phyloP scores from a whole-genome alignment of 2,113 vertebrate genomes.

The Melanotaenia duboulayi region DNA sequence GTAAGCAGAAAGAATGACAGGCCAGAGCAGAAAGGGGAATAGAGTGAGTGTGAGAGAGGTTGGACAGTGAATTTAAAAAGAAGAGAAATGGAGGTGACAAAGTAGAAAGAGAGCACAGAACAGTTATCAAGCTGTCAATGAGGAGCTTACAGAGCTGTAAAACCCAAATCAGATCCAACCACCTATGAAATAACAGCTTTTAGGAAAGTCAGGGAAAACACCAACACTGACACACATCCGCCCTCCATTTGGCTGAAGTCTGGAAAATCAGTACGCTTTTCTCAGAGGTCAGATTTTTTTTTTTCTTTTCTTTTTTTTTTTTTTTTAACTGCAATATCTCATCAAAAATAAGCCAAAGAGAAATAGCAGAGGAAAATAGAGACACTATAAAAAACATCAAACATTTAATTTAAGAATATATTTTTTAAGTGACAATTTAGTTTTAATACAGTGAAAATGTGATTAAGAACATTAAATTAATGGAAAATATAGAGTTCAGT shows the following conservation, averaged over 20 bases:
- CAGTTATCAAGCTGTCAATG: slow-evolving; percentile 77
- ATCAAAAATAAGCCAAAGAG: slow-evolving; percentile 34
- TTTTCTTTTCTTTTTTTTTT: too few species aligned
- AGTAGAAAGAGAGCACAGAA: slow-evolving; percentile 69
- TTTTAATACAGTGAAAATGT: background rate
- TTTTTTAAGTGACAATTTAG: background rate
- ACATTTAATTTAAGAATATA: slow-evolving; percentile 6
- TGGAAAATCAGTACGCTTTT: slow-evolving; percentile 56
- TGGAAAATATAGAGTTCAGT: background rate
- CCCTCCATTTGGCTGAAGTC: slow-evolving; percentile 44
- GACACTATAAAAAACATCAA: background rate
- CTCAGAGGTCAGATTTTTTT: slow-evolving; percentile 57
- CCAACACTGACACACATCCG: slow-evolving; percentile 31
- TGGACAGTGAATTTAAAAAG: slow-evolving; percentile 57
- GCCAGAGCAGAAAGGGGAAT: slow-evolving; percentile 10
- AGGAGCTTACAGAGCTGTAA: slow-evolving; percentile 56
- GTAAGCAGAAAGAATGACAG: slow-evolving; percentile 44
- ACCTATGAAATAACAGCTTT: slow-evolving; percentile 79
- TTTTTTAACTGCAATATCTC: slow-evolving; percentile 7
- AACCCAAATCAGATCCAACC: slow-evolving; percentile 71
- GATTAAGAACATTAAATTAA: background rate
- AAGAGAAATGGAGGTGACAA: slow-evolving; percentile 68
- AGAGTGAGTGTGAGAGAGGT: slow-evolving; percentile 30
- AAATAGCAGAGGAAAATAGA: slow-evolving; percentile 17
- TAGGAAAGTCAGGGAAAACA: slow-evolving; percentile 54